phyloP scores from a whole-genome alignment of 2,113 vertebrate genomes.

The Merops nubicus region DNA sequence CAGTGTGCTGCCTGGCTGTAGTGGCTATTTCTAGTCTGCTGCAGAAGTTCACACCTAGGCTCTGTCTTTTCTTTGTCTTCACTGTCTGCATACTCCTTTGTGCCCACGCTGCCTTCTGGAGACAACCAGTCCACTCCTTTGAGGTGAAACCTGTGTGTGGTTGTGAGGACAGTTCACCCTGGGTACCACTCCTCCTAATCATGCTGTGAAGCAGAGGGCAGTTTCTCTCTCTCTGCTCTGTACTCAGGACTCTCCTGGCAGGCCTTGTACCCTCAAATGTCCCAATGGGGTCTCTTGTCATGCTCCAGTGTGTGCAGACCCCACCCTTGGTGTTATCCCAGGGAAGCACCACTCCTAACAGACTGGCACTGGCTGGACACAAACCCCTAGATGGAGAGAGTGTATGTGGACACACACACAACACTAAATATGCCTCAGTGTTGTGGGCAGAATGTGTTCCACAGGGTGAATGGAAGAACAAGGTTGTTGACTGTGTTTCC shows the following conservation, averaged over 20 bases:
- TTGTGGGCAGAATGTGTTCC: background rate
- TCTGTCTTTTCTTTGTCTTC: background rate
- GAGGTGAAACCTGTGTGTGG: background rate
- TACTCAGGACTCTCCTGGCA: background rate
- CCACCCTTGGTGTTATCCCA: background rate
- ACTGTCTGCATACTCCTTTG: background rate
- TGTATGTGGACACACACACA: background rate
- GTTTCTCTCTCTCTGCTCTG: background rate
- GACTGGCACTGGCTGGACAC: background rate
- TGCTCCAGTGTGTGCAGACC: no score
- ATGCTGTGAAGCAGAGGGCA: background rate
- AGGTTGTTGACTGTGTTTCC: background rate
- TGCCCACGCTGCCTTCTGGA: background rate
- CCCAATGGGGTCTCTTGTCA: background rate
- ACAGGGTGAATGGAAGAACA: background rate
- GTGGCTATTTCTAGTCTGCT: background rate
- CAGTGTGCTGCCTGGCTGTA: background rate
- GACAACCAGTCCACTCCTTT: background rate
- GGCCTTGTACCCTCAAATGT: background rate
- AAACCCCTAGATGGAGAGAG: background rate
- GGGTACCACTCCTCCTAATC: background rate
- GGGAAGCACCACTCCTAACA: background rate
- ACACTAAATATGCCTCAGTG: background rate
- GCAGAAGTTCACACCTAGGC: background rate
- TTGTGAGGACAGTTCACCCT: background rate